Evolutionary conservation across 2,888 invertebrate genomes (phyloP).

Genomic region (Eucriotettix oculatus): DNA sequence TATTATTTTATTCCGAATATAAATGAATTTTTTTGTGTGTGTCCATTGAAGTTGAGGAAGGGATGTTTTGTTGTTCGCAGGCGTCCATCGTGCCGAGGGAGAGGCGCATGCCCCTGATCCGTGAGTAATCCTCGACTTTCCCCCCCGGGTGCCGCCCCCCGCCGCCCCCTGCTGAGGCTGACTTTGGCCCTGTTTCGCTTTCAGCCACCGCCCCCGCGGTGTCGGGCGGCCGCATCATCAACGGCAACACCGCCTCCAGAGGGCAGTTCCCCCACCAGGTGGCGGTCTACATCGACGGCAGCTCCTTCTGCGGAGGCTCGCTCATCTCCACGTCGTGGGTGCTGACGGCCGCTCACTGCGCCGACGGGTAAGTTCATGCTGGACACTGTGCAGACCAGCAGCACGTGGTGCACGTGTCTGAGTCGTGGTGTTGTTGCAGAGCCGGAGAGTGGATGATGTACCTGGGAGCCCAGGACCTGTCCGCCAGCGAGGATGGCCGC

Average conservation of each 20-base stretch:
- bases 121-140: too few species aligned
- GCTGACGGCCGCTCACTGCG: conserved; percentile 18
- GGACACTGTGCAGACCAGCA: too few species aligned
- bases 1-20: too few species aligned
- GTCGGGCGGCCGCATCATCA: conserved; percentile 15
- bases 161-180: too few species aligned
- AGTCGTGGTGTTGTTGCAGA: background rate
- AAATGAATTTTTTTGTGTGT: too few species aligned
- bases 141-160: too few species aligned
- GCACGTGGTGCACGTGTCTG: too few species aligned
- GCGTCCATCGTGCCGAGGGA: too few species aligned
- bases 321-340: conserved; percentile 16
- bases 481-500: conserved; percentile 18
- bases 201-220: conserved; percentile 4
- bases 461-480: background rate
- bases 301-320: conserved; percentile 17
- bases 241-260: conserved; percentile 15
- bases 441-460: background rate
- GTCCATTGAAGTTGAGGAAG: too few species aligned
- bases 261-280: conserved; percentile 21
- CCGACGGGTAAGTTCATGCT: conserved; percentile 10
- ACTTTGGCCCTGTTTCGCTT: too few species aligned
- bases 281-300: conserved; percentile 12
- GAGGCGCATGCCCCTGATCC: too few species aligned
- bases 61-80: too few species aligned